Evolutionary conservation across 1,140 invertebrate species (phyloP).

Genomic region (Holcopasites calliopsidis): DNA sequence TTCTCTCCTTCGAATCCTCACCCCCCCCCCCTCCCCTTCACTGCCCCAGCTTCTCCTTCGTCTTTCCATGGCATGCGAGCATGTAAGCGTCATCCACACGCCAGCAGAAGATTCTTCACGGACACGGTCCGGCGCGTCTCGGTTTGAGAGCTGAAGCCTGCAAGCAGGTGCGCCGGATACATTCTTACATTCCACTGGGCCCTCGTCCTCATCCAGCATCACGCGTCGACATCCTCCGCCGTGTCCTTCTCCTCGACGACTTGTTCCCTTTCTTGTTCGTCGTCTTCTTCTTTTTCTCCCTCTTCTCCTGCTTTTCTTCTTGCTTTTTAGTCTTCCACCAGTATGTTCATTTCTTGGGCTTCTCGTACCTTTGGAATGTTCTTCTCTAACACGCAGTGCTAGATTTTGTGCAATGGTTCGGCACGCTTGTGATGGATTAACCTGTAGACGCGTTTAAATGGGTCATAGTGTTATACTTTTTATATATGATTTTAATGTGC

Average conservation of each 20-base stretch:
- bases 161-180: conserved; percentile 65
- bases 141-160: conserved; percentile 52
- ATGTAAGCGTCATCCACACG: conserved; percentile 48
- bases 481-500: no score
- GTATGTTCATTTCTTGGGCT: conserved; percentile 3
- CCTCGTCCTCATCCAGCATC: conserved; percentile 63
- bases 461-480: no score
- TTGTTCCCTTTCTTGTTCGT: conserved; percentile 30
- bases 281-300: background rate
- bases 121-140: conserved; percentile 49
- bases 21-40: background rate
- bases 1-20: background rate
- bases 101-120: conserved; percentile 13
- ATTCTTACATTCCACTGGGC: conserved; percentile 65
- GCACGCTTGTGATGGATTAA: no score
- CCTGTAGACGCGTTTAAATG: no score
- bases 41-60: no score
- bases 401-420: background rate
- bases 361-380: conserved; percentile 15
- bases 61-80: background rate
- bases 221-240: conserved; percentile 56
- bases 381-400: conserved; percentile 26
- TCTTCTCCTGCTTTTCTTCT: background rate
- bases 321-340: conserved; percentile 9
- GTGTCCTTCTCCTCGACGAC: conserved; percentile 29